Base-by-base conservation (phyloP, 2,888 invertebrate species). In the Xestoiulus laeticollis region DNA sequence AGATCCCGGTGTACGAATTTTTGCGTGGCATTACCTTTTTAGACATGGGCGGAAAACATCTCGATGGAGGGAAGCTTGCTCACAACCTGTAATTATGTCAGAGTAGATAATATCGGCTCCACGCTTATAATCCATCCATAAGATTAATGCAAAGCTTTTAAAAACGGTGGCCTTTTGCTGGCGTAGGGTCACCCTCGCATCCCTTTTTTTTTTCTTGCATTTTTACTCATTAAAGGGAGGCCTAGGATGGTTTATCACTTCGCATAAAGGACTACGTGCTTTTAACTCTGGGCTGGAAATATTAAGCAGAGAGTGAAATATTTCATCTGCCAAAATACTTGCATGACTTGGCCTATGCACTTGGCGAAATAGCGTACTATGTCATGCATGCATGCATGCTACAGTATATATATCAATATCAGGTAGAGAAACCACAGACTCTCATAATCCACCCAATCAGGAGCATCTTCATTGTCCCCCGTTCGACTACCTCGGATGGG, bases 101-200 rank as follows among this genome's bases (percentile, higher is more conserved):
- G 78, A 4, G 78, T 78, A 78, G 78, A 78, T 78, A 78, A 78
- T 78, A 78, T 78, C 78, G 78, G 78, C 78, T 78, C 78, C 78
- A 30, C 26, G 78, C 78, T 78, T 78, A 78, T 26, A 78, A 78
- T 78, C 78, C 78, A 78, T 78, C 78, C 78, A 78, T 78, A 78
- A 78, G 78, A 78, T 78, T 78, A 30, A 78, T 78, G 78, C 78
- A 78, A 78, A 78, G 78, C 78, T 78, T 78, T 78, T 78, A 78
- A 30, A 30, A 78, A 78, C 78, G 78, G 78, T 78, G 78, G 78
- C 78, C 78, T 78, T 78, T 78, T 78, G n/a, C 78, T 78, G 78
- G 78, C 78, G 30, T 16, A 30, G 78, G 78, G 78, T 78, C 78
- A 78, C 78, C 78, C 78, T 78, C 30, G 78, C 78, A 12, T 14